A percentile compares a stretch with the other conserved stretches of the same genome.
These are phyloP conservation scores for Napeogenes sylphis DNA, from an alignment of 2,888 invertebrate species.

Conservation along the genomic window DNA sequence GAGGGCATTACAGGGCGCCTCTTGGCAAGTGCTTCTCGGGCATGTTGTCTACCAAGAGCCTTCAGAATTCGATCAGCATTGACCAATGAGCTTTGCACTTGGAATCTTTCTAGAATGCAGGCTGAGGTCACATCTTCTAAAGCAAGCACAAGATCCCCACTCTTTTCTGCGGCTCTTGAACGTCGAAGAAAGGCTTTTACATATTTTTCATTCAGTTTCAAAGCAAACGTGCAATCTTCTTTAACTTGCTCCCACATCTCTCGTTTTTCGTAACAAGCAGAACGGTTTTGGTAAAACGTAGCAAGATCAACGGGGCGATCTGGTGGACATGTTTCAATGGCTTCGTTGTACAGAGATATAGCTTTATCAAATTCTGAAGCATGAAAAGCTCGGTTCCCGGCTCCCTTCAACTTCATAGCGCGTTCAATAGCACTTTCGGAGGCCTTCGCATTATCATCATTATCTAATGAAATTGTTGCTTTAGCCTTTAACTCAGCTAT, in stretches of 20 bases:
- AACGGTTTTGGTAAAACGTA: slow-evolving; percentile 96
- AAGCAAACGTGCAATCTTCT: slow-evolving; percentile 90
- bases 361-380: slow-evolving; percentile 94
- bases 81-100: slow-evolving; percentile 86
- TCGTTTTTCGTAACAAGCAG: slow-evolving; percentile 95
- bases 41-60: slow-evolving; percentile 85
- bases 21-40: slow-evolving; percentile 83
- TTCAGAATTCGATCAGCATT: slow-evolving; percentile 94
- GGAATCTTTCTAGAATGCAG: slow-evolving; percentile 93
- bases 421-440: slow-evolving; percentile 81
- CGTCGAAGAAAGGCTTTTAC: slow-evolving; percentile 91
- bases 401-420: slow-evolving; percentile 88
- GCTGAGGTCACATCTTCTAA: slow-evolving; percentile 96
- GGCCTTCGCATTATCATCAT: slow-evolving; percentile 68
- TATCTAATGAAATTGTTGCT: slow-evolving; percentile 80
- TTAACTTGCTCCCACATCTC: slow-evolving; percentile 90
- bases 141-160: slow-evolving; percentile 86
- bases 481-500: slow-evolving; percentile 71
- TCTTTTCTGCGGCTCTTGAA: slow-evolving; percentile 88
- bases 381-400: slow-evolving; percentile 92
- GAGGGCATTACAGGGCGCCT: slow-evolving; percentile 88
- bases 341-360: slow-evolving; percentile 91
- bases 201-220: slow-evolving; percentile 90
- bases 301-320: slow-evolving; percentile 86
- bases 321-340: slow-evolving; percentile 91